Evolutionary conservation across 2,888 invertebrate genomes (phyloP).

Genomic region (Unio delphinus): DNA sequence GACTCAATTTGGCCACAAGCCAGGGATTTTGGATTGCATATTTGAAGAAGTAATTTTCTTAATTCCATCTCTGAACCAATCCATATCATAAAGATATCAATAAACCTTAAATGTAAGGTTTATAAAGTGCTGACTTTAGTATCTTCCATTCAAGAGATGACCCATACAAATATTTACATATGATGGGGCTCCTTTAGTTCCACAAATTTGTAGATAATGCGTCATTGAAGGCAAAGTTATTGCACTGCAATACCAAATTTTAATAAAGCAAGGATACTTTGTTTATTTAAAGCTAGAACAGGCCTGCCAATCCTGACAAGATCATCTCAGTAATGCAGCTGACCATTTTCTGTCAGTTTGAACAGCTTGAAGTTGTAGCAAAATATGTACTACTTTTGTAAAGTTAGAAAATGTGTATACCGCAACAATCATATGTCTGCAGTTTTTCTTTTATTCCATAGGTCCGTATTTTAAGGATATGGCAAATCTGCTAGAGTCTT

Average conservation of each 20-base stretch:
- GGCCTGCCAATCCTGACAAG: too few species aligned
- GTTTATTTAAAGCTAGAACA: not conserved
- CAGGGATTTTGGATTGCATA: too few species aligned
- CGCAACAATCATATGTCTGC: too few species aligned
- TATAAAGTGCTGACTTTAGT: conserved; percentile 1
- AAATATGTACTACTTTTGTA: too few species aligned
- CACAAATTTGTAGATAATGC: conserved; percentile 16
- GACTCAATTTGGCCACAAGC: too few species aligned
- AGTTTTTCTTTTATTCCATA: too few species aligned
- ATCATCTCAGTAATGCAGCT: too few species aligned
- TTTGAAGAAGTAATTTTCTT: too few species aligned
- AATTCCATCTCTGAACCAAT: conserved; percentile 1
- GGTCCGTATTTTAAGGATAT: too few species aligned
- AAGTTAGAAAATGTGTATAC: too few species aligned
- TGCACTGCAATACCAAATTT: conserved; percentile 4
- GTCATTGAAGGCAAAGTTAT: conserved; percentile 10
- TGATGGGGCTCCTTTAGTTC: conserved; percentile 15
- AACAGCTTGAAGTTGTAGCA: too few species aligned
- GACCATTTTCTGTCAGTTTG: too few species aligned
- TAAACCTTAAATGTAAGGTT: conserved; percentile 19
- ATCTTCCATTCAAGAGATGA: conserved; percentile 7
- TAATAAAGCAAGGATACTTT: not conserved
- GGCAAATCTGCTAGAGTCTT: not conserved
- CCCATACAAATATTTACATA: conserved; percentile 24
- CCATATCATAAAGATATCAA: conserved; percentile 21